A percentile compares a stretch with the other conserved stretches of the same genome.
Conservation (phyloP, 2,888 invertebrate genomes). For the Caenorhabditis sinica region DNA sequence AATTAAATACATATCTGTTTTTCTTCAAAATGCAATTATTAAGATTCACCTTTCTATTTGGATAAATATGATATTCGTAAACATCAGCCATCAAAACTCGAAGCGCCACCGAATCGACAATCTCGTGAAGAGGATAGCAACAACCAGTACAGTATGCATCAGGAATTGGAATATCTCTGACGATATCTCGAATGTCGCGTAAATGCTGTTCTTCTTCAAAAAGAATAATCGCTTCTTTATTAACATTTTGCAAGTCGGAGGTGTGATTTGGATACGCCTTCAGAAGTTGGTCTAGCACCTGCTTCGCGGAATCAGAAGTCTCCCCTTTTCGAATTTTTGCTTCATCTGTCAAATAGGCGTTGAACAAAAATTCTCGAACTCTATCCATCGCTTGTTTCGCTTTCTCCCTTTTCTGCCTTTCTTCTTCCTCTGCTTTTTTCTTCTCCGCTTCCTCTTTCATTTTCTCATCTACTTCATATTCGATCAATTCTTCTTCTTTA, state of each 20-base stretch:
- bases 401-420: slow-evolving; percentile 16
- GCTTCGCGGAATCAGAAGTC: slow-evolving; percentile 27
- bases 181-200: slow-evolving; percentile 47
- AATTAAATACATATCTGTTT: not conserved
- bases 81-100: slow-evolving; percentile 72
- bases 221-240: slow-evolving; percentile 44
- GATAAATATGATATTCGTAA: slow-evolving; percentile 74
- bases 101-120: slow-evolving; percentile 69
- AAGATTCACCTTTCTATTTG: slow-evolving; percentile 50
- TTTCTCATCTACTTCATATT: slow-evolving; percentile 69
- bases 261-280: slow-evolving; percentile 61
- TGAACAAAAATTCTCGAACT: slow-evolving; percentile 35
- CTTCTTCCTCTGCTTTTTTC: slow-evolving; percentile 29
- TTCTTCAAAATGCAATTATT: not conserved
- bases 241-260: slow-evolving; percentile 52
- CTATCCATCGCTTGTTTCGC: slow-evolving; percentile 47
- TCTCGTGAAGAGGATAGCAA: slow-evolving; percentile 71
- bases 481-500: slow-evolving; percentile 63
- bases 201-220: slow-evolving; percentile 41
- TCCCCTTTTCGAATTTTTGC: slow-evolving; percentile 31
- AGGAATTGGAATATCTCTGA: slow-evolving; percentile 62
- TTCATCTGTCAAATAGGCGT: slow-evolving; percentile 47
- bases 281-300: slow-evolving; percentile 38
- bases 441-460: slow-evolving; percentile 51
- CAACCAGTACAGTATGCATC: slow-evolving; percentile 63